These are phyloP conservation scores for Illadopsis cleaveri DNA, from an alignment of 2,113 vertebrate species.

Conservation along the genomic window DNA sequence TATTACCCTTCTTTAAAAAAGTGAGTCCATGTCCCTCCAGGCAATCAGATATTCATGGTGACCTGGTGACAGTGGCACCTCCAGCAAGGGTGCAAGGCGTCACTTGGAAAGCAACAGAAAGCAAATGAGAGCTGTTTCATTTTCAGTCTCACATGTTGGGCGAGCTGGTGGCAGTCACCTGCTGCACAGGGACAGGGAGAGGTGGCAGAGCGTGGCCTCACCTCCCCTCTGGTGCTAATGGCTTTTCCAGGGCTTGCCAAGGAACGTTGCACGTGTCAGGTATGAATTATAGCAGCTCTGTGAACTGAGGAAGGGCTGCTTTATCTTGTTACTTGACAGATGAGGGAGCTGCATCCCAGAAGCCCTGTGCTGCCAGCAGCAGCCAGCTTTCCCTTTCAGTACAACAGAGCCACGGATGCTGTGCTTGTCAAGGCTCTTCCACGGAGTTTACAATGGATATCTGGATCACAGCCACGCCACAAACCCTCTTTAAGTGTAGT, in stretches of 20 bases:
- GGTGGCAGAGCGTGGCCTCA: not conserved
- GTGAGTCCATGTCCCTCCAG: not conserved
- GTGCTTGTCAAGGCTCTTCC: not conserved
- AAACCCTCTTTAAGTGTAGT: not conserved
- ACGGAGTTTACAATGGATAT: not conserved
- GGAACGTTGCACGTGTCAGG: not conserved
- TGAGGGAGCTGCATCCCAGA: not conserved
- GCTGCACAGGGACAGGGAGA: rapidly evolving
- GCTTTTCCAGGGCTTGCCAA: not conserved
- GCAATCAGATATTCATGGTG: not conserved
- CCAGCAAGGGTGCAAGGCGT: not conserved
- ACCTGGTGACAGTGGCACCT: not conserved
- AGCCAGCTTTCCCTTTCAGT: not conserved
- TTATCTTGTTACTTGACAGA: not conserved
- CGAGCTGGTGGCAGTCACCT: not conserved
- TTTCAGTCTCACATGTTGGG: not conserved
- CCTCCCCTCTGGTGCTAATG: not conserved
- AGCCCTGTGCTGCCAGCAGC: not conserved
- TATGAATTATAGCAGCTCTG: not conserved
- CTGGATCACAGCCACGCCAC: not conserved
- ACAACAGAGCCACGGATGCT: rapidly evolving
- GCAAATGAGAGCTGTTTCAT: not conserved
- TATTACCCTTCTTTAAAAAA: not conserved
- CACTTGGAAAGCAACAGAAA: not conserved
- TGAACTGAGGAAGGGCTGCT: not conserved